Conservation (phyloP, 2,113 vertebrate genomes). For the Aramus guarauna region DNA sequence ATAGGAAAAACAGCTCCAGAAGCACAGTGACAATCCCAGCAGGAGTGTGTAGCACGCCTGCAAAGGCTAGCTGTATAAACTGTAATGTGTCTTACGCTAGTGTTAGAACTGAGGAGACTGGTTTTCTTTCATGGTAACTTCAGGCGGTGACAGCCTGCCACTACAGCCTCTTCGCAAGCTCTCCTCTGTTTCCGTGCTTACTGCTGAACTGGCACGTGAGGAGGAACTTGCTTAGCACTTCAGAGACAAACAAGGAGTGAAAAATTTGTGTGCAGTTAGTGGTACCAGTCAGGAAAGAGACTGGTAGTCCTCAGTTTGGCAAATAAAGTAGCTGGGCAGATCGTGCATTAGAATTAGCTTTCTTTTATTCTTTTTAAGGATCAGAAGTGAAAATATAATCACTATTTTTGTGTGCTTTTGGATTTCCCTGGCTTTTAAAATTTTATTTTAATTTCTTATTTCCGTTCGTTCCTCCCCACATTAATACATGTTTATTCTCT, state of each 20-base stretch:
- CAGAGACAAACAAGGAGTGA: background rate
- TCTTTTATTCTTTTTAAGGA: background rate
- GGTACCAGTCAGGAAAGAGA: background rate
- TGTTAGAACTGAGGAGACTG: background rate
- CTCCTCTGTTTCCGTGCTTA: background rate
- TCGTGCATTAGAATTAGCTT: background rate
- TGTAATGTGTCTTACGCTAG: fast-evolving
- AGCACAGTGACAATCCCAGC: background rate
- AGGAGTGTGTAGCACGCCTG: background rate
- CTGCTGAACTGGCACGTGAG: background rate
- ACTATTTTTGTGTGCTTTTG: background rate
- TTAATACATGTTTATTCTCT: background rate
- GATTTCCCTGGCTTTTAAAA: background rate
- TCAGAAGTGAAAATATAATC: background rate
- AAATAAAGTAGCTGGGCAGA: background rate
- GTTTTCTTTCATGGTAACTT: background rate
- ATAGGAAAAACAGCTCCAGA: background rate
- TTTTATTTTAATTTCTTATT: background rate
- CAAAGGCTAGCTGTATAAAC: background rate
- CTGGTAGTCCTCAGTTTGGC: background rate
- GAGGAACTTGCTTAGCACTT: background rate
- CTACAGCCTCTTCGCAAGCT: background rate
- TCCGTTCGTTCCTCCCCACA: background rate
- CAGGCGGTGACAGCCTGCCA: background rate
- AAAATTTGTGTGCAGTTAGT: background rate